Conservation (phyloP, 2,113 vertebrate species). For the Cepphus grylle region DNA sequence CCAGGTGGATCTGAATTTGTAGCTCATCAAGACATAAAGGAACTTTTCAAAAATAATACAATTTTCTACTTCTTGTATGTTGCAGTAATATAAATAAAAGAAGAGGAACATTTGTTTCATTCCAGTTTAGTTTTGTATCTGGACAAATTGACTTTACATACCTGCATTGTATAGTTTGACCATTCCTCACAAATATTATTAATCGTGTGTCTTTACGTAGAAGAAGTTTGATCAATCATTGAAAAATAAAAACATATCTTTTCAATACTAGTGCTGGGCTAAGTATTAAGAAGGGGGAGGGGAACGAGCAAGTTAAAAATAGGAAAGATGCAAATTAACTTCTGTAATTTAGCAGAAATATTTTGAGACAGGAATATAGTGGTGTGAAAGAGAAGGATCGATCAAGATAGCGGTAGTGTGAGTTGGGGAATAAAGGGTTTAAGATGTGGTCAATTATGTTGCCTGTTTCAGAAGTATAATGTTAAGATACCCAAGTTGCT, state of each 20-base stretch:
- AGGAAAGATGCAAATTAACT: neutral
- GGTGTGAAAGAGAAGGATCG: neutral
- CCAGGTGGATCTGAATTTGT: neutral
- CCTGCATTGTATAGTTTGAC: accelerated
- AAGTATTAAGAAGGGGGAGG: neutral
- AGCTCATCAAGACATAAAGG: neutral
- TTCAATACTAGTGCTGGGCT: neutral
- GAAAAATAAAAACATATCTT: neutral
- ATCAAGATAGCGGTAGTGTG: neutral
- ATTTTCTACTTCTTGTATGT: neutral
- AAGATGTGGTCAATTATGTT: neutral
- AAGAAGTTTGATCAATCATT: neutral
- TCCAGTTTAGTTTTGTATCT: neutral
- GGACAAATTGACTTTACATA: neutral
- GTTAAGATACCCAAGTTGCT: neutral
- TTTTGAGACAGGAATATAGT: neutral
- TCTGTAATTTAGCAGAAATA: neutral
- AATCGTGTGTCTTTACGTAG: accelerated
- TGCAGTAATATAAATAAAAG: neutral
- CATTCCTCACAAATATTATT: neutral
- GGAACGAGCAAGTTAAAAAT: neutral
- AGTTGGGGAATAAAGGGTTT: neutral
- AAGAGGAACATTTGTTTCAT: neutral
- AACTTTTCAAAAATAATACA: neutral
- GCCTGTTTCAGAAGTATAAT: neutral